Evolutionary conservation across 2,888 invertebrate species (phyloP), one percentile per base, ranked within the genome.

Genomic region (Limnephilus auricula): DNA sequence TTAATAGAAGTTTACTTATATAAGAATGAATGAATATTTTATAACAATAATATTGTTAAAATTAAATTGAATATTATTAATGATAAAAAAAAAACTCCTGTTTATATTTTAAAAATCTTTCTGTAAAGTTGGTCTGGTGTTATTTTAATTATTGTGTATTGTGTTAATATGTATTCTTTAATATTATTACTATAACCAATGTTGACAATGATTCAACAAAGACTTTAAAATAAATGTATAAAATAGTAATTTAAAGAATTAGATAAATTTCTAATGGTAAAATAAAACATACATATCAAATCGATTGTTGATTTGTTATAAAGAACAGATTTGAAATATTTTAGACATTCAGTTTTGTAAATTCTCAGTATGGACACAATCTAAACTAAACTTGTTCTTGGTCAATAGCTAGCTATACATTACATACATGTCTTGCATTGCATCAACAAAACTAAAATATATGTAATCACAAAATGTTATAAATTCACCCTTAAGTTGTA

Each of bases 221-320:
- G 86, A 85, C 40, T 90, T 84, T 6, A 45, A 50, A 31, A 89
- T 82, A 37, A 65, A 90, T 78, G 83, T n/a, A 32, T 90, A 50
- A 79, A 89, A 90, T 40, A 50, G 78, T 87, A 25, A 34, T 89
- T 30, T 79, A 79, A 85, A 85, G 34, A 85, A 34, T 25, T 82
- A 82, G 18, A 82, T 65, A 87, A 45, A 87, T 34, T 32, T 50
- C 50, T 87, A 87, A 65, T 31, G 31, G n/a, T 65, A 65, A 87
- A 87, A 37, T 85, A 65, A 86, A 50, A 65, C 25, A 87, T 87
- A 87, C 86, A 87, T 87, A 87, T 87, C 86, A 87, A 87, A 87
- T 87, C 86, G 86, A 87, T 65, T n/a, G 30, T 31, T 50, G 86
- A 87, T 87, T 87, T 87, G 86, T 87, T 87, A 87, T 50, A 50